Base-by-base conservation (phyloP, 2,888 invertebrate genomes). In the Erynnis tages region DNA sequence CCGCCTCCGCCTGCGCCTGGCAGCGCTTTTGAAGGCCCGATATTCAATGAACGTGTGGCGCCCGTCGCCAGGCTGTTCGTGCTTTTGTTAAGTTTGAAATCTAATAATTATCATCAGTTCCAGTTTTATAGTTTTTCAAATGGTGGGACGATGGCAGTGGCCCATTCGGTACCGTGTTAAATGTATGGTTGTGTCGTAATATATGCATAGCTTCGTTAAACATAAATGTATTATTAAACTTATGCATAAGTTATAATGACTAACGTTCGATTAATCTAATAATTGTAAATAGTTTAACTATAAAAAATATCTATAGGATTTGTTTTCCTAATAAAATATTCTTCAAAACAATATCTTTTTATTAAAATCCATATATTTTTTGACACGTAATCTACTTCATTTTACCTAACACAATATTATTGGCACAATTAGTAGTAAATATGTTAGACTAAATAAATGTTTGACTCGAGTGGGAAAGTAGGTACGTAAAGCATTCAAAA, bases 151-250 rank as follows among this genome's bases (percentile, higher is more conserved):
- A 74, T 86, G 66, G 62, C 67, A 77, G 61, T 60, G 73, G 76
- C 75, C 74, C 57, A 60, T 62, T 62, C 60, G 68, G 67, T 83
- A 80, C 85, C 88, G 84, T 85, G 85, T 86, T 88, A 82, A 87
- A 84, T 85, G 79, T 89, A 90, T 90, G 90, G 90, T 90, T 90
- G 90, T 90, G 90, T 90, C 90, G 82, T 89, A 88, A 84, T 80
- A 85, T 87, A 87, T 86, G 74, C 80, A 83, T 87, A 86, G 86
- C 82, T 87, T 87, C 80, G 87, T 87, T 86, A 82, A 75, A 73
- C n/a, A 63, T 74, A 76, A 76, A 71, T 73, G 77, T 82, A 83
- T 74, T 80, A 80, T 68, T 81, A 80, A 81, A 74, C 71, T 69
- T 82, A 81, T 76, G 75, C 73, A 71, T 86, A 86, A 77, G 79